These are phyloP conservation scores for Alfaro cultratus DNA, from an alignment of 2,797 vertebrate species.

Conservation along the genomic window DNA sequence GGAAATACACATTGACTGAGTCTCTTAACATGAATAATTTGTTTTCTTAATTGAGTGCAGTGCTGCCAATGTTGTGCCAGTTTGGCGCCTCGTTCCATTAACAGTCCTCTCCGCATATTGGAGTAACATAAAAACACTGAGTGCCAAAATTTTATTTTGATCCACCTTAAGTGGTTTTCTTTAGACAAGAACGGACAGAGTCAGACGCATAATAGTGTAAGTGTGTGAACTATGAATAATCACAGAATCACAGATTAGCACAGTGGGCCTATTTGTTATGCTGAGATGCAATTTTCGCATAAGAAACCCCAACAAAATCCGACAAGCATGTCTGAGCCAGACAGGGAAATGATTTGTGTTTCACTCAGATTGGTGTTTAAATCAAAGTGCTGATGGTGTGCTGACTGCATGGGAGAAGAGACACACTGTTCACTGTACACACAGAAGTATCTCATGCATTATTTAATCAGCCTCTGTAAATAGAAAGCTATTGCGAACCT, in stretches of 20 bases:
- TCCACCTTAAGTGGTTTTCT: conserved; percentile 49
- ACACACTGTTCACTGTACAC: conserved; percentile 47
- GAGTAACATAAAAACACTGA: conserved; percentile 49
- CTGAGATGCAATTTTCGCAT: conserved; percentile 56
- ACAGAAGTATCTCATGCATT: conserved; percentile 56
- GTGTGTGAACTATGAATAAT: conserved; percentile 59
- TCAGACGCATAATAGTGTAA: conserved; percentile 29
- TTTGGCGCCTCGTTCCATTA: conserved; percentile 63
- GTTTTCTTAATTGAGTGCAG: conserved; percentile 52
- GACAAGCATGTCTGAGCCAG: conserved; percentile 55
- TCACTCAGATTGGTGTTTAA: conserved; percentile 66
- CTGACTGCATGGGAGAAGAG: conserved; percentile 49
- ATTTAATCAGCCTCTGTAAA: conserved; percentile 57
- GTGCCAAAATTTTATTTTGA: conserved; percentile 55
- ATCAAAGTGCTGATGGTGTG: conserved; percentile 65
- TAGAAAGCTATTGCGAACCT: conserved; percentile 39
- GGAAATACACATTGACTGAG: conserved; percentile 59
- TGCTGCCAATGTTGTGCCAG: conserved; percentile 55
- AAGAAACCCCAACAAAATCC: conserved; percentile 52
- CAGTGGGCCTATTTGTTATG: conserved; percentile 60
- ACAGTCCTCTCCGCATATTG: conserved; percentile 52
- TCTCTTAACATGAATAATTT: conserved; percentile 68
- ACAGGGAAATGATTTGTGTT: conserved; percentile 66
- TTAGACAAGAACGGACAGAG: conserved; percentile 36
- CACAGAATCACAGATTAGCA: conserved; percentile 55